Conservation (phyloP, 2,113 vertebrate genomes). For the Cromileptes altivelis region DNA sequence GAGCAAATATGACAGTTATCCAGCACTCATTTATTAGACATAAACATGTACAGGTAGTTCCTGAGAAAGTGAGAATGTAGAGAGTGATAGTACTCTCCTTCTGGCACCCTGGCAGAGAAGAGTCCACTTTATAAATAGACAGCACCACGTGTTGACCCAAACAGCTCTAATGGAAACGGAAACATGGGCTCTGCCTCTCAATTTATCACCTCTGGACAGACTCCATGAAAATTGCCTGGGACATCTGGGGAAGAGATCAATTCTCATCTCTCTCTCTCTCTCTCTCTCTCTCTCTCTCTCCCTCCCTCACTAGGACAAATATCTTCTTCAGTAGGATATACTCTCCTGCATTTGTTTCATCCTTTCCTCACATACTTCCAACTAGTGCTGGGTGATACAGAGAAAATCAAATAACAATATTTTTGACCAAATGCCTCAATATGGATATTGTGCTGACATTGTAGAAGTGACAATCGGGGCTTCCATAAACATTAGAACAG, state of each 20-base stretch:
- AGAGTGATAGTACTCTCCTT: slow-evolving; percentile 30
- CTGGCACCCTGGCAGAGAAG: slow-evolving; percentile 26
- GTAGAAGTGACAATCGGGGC: too few species aligned
- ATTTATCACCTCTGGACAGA: slow-evolving; percentile 64
- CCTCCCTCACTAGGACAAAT: not conserved
- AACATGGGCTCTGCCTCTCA: slow-evolving; percentile 59
- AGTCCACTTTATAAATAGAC: slow-evolving; percentile 65
- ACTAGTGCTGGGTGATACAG: not conserved
- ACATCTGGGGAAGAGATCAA: slow-evolving; percentile 71
- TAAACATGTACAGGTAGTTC: slow-evolving; percentile 18
- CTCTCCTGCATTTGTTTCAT: slow-evolving; percentile 6
- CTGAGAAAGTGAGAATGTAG: slow-evolving; percentile 10
- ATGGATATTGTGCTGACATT: too few species aligned
- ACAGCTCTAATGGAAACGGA: slow-evolving; percentile 64
- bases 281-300: not conserved
- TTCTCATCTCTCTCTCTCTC: slow-evolving; percentile 11
- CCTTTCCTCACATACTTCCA: not conserved
- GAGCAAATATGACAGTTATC: not conserved
- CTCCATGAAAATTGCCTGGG: slow-evolving; percentile 29
- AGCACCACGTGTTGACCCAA: slow-evolving; percentile 52
- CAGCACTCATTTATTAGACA: slow-evolving; percentile 26
- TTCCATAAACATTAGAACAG: too few species aligned
- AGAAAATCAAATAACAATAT: too few species aligned
- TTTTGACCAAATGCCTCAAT: too few species aligned
- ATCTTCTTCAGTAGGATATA: not conserved